Evolutionary conservation across 2,113 vertebrate genomes (phyloP).

Genomic region (Lagenorhynchus albirostris): DNA sequence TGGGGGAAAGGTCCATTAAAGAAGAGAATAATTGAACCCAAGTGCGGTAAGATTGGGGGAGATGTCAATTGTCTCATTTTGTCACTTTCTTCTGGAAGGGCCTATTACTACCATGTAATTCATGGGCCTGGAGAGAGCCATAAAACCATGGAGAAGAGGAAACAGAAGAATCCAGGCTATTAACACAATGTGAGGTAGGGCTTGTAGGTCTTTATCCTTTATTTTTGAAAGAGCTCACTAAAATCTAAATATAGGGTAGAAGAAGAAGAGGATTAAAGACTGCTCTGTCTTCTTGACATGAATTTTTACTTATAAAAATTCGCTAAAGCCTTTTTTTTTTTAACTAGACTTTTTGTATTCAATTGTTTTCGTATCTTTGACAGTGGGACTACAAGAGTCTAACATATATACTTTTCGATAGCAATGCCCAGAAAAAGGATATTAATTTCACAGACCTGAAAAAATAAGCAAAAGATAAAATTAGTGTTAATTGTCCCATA

Average conservation of each 20-base stretch:
- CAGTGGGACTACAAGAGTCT: neutral
- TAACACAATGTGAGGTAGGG: slow-evolving; percentile 45
- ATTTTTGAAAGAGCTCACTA: neutral
- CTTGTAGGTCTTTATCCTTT: slow-evolving; percentile 14
- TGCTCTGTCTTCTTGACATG: neutral
- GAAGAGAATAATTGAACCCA: slow-evolving; percentile 66
- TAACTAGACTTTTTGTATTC: neutral
- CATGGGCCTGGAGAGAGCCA: slow-evolving; percentile 56
- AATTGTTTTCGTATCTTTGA: neutral
- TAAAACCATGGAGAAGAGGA: slow-evolving; percentile 58
- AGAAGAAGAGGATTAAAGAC: neutral
- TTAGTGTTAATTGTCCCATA: neutral
- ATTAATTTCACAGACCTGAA: neutral
- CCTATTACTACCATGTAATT: slow-evolving; percentile 53
- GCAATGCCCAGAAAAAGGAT: neutral
- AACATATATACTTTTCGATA: neutral
- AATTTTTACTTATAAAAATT: neutral
- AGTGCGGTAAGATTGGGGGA: slow-evolving; percentile 15
- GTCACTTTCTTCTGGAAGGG: slow-evolving; percentile 60
- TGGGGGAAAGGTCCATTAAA: slow-evolving; percentile 48
- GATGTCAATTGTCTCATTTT: slow-evolving; percentile 53
- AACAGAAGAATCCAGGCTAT: slow-evolving; percentile 53
- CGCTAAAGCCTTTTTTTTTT: neutral
- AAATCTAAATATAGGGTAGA: neutral
- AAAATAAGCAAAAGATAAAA: neutral